Evolutionary conservation across 2,888 invertebrate species (phyloP), one percentile per base, ranked within the genome.

Genomic region (Polydrusus pterygomalis): DNA sequence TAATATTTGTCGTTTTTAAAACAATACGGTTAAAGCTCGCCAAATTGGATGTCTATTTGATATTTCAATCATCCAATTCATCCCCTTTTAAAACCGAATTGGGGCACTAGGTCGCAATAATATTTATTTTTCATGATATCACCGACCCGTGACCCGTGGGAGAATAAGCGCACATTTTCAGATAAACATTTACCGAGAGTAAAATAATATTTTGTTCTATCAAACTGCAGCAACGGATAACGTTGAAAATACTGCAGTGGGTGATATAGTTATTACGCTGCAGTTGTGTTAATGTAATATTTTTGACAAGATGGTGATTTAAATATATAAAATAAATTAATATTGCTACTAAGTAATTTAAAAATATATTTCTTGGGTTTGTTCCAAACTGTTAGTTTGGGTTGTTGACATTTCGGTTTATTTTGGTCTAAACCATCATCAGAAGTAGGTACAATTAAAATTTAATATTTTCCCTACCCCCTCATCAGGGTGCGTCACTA

Each of bases 121-220:
- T 25, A 25, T 25, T 54, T 47, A 8, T 54, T 25, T 54, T 54
- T 54, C 25, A 54, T 11, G 54, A 54, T 6, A 54, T 11, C n/a
- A 54, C 13, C 25, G 25, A 13, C 54, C 25, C 25, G 54, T 54
- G 25, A 13, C 54, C 25, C 25, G 54, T 54, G 54, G n/a, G n/a
- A 10, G 13, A 25, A 20, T 25, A 54, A 54, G 18, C 20, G 17
- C 18, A 7, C 1, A n/a, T 18, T 20, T 51, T 20, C 20, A 8
- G 11, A 49, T 49, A 9, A 17, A 51, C 51, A 11, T 9, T 20
- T n/a, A 1, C 20, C 18, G 51, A 11, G 20, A 20, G 51, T 5
- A 25, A 54, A 54, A 54, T 54, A 54, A 25, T 25, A 25, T 54
- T 54, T n/a, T 25, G 20, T 54, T 54, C 13, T 54, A 54, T 54